Evolutionary conservation across 2,888 invertebrate species (phyloP).

Genomic region (Teleiodes luculella): DNA sequence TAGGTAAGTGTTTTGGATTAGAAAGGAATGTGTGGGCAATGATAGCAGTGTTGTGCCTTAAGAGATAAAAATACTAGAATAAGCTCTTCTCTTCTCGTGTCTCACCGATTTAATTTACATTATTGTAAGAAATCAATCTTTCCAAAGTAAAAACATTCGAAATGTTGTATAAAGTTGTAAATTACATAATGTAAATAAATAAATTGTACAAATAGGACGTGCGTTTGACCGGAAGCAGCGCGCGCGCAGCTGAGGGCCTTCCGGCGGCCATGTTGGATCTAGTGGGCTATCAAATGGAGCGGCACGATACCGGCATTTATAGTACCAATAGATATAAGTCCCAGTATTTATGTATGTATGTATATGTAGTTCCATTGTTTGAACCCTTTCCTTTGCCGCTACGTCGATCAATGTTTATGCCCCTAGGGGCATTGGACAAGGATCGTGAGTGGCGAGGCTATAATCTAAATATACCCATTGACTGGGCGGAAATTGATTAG

Average conservation of each 20-base stretch:
- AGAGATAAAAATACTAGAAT: too few species aligned
- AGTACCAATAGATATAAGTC: too few species aligned
- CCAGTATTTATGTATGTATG: too few species aligned
- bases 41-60: not conserved
- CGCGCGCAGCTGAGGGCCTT: constrained; percentile 51
- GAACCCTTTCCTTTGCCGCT: constrained; percentile 43
- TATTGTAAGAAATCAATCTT: too few species aligned
- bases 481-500: constrained; percentile 5
- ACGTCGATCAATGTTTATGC: constrained; percentile 22
- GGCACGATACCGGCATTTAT: constrained; percentile 34
- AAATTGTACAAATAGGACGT: constrained; percentile 51
- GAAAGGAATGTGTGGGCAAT: not conserved
- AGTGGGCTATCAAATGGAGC: constrained; percentile 57
- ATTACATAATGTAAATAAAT: constrained; percentile 34
- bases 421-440: constrained; percentile 50
- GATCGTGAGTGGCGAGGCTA: constrained; percentile 22
- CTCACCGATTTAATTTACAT: too few species aligned
- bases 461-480: constrained; percentile 13
- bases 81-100: too few species aligned
- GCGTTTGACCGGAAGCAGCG: constrained; percentile 66
- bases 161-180: too few species aligned
- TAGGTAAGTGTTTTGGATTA: not conserved
- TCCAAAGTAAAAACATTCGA: too few species aligned
- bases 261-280: constrained; percentile 60
- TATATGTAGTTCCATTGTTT: constrained; percentile 44